These are phyloP conservation scores for Aphelocoma californica DNA, from an alignment of 2,797 vertebrate genomes.

Conservation along the genomic window DNA sequence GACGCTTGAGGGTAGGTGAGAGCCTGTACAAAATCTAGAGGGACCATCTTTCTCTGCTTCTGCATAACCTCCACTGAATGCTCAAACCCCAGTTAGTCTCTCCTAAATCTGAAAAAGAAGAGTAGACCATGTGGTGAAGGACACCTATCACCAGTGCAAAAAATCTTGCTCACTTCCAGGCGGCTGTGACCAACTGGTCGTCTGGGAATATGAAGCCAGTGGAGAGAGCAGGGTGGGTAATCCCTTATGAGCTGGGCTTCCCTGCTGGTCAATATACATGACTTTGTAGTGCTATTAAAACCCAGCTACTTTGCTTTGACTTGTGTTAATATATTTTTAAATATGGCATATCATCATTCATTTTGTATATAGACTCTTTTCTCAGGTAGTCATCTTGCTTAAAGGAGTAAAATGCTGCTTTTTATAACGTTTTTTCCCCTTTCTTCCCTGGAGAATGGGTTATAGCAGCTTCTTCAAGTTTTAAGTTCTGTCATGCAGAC, in stretches of 20 bases:
- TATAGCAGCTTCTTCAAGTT: neutral
- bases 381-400: neutral
- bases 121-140: neutral
- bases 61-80: neutral
- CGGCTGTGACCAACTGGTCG: neutral
- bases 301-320: neutral
- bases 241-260: accelerated
- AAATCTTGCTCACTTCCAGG: neutral
- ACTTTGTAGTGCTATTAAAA: neutral
- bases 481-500: neutral
- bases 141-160: neutral
- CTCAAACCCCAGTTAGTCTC: neutral
- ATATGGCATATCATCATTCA: neutral
- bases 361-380: neutral
- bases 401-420: neutral
- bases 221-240: neutral
- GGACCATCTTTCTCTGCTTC: neutral
- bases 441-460: neutral
- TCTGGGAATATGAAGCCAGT: neutral
- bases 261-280: neutral
- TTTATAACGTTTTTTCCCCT: neutral
- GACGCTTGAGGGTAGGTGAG: neutral
- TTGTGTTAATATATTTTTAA: neutral
- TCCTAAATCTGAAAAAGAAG: neutral
- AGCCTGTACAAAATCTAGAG: neutral